Evolutionary conservation across 35 echinoderm and acorn worm genomes (phyloP).

Genomic region (Ophioderma brevispina): DNA sequence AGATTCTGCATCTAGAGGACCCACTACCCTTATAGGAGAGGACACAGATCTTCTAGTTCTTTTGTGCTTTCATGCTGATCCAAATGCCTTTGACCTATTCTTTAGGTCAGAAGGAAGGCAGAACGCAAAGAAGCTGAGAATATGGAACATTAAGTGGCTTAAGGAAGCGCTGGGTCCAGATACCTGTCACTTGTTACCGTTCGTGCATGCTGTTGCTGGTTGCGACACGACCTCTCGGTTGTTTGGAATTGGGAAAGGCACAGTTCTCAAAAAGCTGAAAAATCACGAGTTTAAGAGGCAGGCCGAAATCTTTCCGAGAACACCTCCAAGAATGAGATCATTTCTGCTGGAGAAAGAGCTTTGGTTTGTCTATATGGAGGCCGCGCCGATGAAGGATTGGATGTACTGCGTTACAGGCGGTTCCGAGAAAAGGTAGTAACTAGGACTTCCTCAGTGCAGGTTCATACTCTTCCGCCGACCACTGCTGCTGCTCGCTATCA

Average conservation of each 20-base stretch:
- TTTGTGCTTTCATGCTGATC: conserved; percentile 35
- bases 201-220: conserved; percentile 42
- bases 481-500: conserved; percentile 48
- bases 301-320: neutral
- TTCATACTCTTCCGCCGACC: conserved; percentile 47
- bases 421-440: conserved; percentile 25
- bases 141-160: conserved; percentile 55
- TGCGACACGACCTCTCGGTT: conserved; percentile 53
- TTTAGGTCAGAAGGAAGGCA: conserved; percentile 40
- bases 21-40: conserved; percentile 56
- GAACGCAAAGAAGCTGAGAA: neutral
- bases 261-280: conserved; percentile 9
- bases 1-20: conserved; percentile 12
- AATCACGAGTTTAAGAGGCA: conserved; percentile 7
- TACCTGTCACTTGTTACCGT: conserved; percentile 23
- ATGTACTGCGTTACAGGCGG: neutral
- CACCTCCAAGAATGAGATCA: neutral
- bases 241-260: conserved; percentile 40
- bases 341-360: neutral
- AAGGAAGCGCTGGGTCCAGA: neutral
- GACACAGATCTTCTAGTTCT: conserved; percentile 41
- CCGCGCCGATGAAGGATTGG: neutral
- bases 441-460: conserved; percentile 1
- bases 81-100: conserved; percentile 8
- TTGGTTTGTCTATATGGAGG: neutral